phyloP scores from a whole-genome alignment of 2,797 vertebrate genomes.

The Parauchenoglanis punctatus region DNA sequence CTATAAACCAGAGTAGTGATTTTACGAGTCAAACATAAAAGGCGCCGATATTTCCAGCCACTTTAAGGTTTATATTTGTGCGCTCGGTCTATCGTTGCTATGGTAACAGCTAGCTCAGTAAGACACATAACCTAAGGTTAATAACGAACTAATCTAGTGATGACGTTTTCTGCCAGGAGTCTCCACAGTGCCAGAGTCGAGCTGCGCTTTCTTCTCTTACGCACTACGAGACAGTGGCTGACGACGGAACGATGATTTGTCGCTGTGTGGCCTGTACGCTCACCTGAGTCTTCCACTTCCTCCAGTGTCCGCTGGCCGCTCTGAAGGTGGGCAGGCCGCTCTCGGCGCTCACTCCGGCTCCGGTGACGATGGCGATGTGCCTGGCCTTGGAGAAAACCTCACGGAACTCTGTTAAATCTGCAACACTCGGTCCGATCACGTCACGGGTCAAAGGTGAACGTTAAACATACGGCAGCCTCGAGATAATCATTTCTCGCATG shows the following conservation, averaged over 20 bases:
- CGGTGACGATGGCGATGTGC: constrained; percentile 89
- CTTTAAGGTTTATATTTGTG: not conserved
- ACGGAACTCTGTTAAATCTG: constrained; percentile 89
- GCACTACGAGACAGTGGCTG: too few relatives aligned
- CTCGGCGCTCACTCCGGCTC: constrained; percentile 90
- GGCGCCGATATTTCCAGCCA: too few relatives aligned
- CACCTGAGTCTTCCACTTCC: constrained; percentile 93
- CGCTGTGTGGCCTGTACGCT: not conserved
- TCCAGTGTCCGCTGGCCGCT: constrained; percentile 89
- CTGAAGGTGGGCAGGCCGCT: constrained; percentile 92
- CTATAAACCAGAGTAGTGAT: too few relatives aligned
- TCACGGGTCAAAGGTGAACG: not conserved
- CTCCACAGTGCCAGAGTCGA: not conserved
- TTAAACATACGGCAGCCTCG: not conserved
- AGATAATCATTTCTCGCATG: not conserved
- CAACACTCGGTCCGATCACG: not conserved
- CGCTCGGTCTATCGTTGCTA: not conserved
- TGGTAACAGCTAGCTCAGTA: not conserved
- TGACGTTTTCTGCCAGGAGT: not conserved
- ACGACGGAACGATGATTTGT: not conserved
- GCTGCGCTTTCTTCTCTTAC: too few relatives aligned
- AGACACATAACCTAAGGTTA: too few relatives aligned
- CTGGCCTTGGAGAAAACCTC: constrained; percentile 86
- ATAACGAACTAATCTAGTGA: too few relatives aligned
- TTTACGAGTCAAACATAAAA: too few relatives aligned